Conservation (phyloP, 2,888 invertebrate species). For the Glaucopsyche alexis region DNA sequence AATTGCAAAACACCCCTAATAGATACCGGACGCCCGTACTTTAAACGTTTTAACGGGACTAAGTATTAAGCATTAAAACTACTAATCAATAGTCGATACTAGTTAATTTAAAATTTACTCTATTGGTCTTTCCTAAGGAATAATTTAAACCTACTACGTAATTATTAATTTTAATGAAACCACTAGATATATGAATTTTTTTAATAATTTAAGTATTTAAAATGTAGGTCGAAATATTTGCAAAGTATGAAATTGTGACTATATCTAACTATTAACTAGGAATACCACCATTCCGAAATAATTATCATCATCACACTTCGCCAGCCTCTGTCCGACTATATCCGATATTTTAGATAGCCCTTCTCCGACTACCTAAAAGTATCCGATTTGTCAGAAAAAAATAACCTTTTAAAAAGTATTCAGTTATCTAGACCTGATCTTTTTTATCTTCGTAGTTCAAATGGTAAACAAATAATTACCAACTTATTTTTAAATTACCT, state of each 20-base stretch:
- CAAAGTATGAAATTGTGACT: conserved; percentile 52
- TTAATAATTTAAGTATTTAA: neutral
- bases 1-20: neutral
- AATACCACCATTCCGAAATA: neutral
- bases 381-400: neutral
- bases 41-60: conserved; percentile 54
- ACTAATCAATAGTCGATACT: conserved; percentile 45
- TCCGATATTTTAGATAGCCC: neutral
- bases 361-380: no score
- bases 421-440: no score
- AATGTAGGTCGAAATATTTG: conserved; percentile 38
- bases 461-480: no score
- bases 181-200: conserved; percentile 50
- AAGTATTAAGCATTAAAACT: conserved; percentile 60
- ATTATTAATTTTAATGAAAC: conserved; percentile 57
- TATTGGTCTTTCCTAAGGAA: conserved; percentile 74
- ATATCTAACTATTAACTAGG: neutral
- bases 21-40: neutral
- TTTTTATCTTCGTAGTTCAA: no score
- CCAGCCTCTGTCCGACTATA: neutral
- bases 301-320: neutral
- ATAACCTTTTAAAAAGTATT: no score
- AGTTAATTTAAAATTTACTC: conserved; percentile 46
- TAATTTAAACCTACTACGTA: conserved; percentile 50
- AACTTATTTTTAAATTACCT: no score